phyloP scores from a whole-genome alignment of 2,113 vertebrate genomes.

The Thamnophis sirtalis region DNA sequence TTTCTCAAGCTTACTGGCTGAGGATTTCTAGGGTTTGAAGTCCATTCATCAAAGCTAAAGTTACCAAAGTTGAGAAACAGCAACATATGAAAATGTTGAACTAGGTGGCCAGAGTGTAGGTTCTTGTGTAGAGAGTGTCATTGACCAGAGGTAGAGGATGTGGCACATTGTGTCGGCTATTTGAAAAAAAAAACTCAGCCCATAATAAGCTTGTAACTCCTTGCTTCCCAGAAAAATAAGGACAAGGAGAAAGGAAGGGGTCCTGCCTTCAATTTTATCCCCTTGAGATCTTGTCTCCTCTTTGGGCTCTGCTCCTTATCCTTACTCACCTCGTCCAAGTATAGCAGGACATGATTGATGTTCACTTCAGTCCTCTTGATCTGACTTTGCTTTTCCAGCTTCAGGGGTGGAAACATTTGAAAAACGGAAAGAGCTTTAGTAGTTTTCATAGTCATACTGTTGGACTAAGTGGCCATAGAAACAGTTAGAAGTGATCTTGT shows the following conservation, averaged over 20 bases:
- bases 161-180: neutral
- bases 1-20: too few relatives aligned
- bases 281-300: neutral
- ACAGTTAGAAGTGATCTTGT: neutral
- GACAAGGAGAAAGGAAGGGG: neutral
- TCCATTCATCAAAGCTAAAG: neutral
- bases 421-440: neutral
- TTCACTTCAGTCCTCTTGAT: slow-evolving; percentile 48
- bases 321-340: slow-evolving; percentile 44
- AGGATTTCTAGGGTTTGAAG: neutral
- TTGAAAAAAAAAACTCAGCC: neutral
- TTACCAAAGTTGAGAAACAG: neutral
- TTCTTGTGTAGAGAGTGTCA: neutral
- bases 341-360: slow-evolving; percentile 48
- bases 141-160: neutral
- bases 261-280: too few relatives aligned
- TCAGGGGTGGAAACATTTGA: neutral
- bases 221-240: neutral
- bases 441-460: neutral
- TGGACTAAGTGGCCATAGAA: neutral
- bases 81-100: neutral
- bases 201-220: neutral
- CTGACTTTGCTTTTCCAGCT: neutral
- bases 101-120: neutral
- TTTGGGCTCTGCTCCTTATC: neutral